Evolutionary conservation across 2,888 invertebrate genomes (phyloP).

Genomic region (Trichopria drosophilae): DNA sequence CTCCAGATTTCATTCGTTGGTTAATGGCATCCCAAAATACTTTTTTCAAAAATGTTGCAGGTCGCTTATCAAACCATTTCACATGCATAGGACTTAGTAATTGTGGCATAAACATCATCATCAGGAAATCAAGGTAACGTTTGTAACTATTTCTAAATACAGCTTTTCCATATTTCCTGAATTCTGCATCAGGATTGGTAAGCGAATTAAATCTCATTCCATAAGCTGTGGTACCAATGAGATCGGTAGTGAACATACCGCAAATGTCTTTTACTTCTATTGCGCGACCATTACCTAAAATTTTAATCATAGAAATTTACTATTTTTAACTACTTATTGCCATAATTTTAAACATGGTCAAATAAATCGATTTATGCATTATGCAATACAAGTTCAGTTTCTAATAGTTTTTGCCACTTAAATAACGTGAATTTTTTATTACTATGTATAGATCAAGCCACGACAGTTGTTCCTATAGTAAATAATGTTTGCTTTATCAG

Average conservation of each 20-base stretch:
- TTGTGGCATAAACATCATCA: constrained; percentile 58
- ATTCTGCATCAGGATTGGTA: constrained; percentile 55
- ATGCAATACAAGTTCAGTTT: no score
- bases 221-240: constrained; percentile 60
- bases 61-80: constrained; percentile 53
- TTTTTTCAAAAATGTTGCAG: constrained; percentile 52
- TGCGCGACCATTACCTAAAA: no score
- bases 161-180: constrained; percentile 56
- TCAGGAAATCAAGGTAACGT: constrained; percentile 53
- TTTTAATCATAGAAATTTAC: no score
- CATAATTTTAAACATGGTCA: no score
- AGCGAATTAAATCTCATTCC: constrained; percentile 60
- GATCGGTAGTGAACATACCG: constrained; percentile 54
- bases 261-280: constrained; percentile 49
- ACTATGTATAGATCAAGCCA: no score
- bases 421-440: no score
- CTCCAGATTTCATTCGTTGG: constrained; percentile 54
- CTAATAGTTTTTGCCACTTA: no score
- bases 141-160: constrained; percentile 53
- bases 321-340: no score
- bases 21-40: constrained; percentile 58
- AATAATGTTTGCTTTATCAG: no score
- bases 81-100: constrained; percentile 51
- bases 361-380: no score
- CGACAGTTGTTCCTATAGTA: no score